phyloP scores from a whole-genome alignment of 2,888 invertebrate genomes.

The Aphrophora alni region DNA sequence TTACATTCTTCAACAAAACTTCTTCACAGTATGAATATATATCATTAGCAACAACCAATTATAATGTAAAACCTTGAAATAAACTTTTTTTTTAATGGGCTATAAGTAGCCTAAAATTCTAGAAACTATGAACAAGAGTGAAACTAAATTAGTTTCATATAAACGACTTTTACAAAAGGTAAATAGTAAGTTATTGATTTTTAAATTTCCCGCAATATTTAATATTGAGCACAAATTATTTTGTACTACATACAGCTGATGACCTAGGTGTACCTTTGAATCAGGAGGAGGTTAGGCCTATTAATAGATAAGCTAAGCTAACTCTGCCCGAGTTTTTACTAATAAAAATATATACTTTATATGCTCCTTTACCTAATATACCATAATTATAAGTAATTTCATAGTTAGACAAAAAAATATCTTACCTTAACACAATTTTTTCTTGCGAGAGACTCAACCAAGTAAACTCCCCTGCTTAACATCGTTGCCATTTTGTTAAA shows the following conservation, averaged over 20 bases:
- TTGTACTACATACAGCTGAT: not conserved
- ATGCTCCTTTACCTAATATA: not conserved
- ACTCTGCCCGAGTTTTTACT: no score
- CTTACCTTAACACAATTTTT: slow-evolving; percentile 77
- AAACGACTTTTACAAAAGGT: no score
- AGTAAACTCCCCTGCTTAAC: slow-evolving; percentile 73
- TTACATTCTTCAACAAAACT: no score
- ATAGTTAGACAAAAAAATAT: slow-evolving; percentile 34
- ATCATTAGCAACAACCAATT: no score
- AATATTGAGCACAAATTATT: not conserved
- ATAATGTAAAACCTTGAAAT: no score
- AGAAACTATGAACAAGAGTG: no score
- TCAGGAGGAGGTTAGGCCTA: not conserved
- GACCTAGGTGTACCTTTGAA: not conserved
- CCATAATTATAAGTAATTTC: not conserved
- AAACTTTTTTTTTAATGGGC: no score
- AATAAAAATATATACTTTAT: not conserved
- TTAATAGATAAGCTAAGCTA: not conserved
- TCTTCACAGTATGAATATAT: no score
- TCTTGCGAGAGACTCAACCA: slow-evolving; percentile 72
- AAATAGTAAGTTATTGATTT: not conserved
- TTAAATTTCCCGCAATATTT: not conserved
- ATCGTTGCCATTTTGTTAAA: slow-evolving; percentile 75
- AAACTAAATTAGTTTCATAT: no score
- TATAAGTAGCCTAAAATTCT: no score